Evolutionary conservation across 2,797 vertebrate species (phyloP).

Genomic region (Arremon aurantiirostris): DNA sequence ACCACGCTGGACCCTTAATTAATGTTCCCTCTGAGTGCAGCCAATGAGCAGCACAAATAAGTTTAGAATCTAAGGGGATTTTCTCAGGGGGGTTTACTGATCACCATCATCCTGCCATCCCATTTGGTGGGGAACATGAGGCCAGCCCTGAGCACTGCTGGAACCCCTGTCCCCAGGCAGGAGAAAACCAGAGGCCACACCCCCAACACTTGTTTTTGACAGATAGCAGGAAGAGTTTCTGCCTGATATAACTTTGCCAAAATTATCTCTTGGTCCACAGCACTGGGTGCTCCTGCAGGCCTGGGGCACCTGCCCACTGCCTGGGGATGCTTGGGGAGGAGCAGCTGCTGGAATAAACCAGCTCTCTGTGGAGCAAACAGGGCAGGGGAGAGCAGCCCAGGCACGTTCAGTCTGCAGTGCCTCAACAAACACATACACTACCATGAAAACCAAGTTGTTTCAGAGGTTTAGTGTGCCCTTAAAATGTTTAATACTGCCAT

Average conservation of each 20-base stretch:
- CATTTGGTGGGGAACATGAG: fast-evolving
- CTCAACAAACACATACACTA: fast-evolving
- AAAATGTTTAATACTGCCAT: not conserved
- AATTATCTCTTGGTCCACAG: not conserved
- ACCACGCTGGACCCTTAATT: not conserved
- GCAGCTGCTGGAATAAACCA: not conserved
- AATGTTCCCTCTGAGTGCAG: not conserved
- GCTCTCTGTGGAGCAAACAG: not conserved
- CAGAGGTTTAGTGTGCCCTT: not conserved
- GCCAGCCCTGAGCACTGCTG: not conserved
- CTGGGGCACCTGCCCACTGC: fast-evolving
- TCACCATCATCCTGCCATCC: not conserved
- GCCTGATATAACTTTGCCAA: not conserved
- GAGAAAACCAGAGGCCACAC: not conserved
- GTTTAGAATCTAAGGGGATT: constrained; percentile 20
- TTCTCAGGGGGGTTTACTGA: constrained; percentile 19
- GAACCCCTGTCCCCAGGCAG: not conserved
- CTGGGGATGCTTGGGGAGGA: not conserved
- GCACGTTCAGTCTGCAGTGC: not conserved
- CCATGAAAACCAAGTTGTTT: not conserved
- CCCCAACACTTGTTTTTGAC: not conserved
- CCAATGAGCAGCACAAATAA: not conserved
- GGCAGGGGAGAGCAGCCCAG: fast-evolving
- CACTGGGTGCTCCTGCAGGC: not conserved
- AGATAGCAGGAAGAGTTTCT: not conserved